Percentiles rank a stretch among this genome's conserved stretches.
Evolutionary conservation across 2,113 vertebrate species (phyloP).

Genomic region (Psophia crepitans): DNA sequence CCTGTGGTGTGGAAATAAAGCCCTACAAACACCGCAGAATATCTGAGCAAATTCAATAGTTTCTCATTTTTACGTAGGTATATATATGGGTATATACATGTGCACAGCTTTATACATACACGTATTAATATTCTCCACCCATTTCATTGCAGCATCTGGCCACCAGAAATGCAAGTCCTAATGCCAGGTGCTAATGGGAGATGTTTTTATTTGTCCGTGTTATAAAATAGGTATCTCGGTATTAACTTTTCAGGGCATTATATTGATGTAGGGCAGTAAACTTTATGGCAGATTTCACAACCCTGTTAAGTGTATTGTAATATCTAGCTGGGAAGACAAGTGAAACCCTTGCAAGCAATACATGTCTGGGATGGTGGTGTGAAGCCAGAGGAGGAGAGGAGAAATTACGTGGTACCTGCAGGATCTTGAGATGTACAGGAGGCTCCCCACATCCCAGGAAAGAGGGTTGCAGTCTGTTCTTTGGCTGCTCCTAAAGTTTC

Average conservation of each 20-base stretch:
- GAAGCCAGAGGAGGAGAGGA: not conserved
- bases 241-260: conserved; percentile 62
- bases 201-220: conserved; percentile 68
- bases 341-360: not conserved
- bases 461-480: not conserved
- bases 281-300: conserved; percentile 63
- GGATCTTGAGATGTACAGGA: too few species aligned
- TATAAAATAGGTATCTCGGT: conserved; percentile 29
- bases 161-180: conserved; percentile 7
- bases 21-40: not conserved
- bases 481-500: not conserved
- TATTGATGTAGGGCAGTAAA: conserved; percentile 62
- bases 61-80: not conserved
- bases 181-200: conserved; percentile 12
- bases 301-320: conserved; percentile 52
- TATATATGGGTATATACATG: not conserved
- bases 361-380: not conserved
- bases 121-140: conserved; percentile 2
- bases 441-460: not conserved
- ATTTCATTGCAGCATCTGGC: conserved; percentile 41
- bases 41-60: not conserved
- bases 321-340: not conserved
- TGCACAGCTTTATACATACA: not conserved
- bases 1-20: not conserved
- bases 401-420: not conserved